Evolutionary conservation across 2,113 vertebrate genomes (phyloP), one percentile per base, ranked within the genome.

Genomic region (Deroptyus accipitrinus): DNA sequence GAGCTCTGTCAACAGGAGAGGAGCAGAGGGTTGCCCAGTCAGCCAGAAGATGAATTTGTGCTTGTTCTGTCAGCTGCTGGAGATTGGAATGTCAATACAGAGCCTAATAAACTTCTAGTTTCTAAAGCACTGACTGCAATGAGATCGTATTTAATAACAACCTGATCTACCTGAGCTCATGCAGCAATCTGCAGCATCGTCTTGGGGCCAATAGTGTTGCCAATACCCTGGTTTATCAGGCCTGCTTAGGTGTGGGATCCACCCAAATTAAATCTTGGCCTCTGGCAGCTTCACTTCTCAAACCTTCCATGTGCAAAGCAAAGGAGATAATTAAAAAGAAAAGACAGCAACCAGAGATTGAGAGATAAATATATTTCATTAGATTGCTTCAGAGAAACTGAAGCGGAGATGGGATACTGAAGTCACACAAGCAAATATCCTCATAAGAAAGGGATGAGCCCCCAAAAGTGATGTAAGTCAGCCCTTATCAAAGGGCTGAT

Each of bases 31-130:
- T 59, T 94, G 81, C 81, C 88, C 88, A 92, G 49, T 91, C 74
- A 96, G 54, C 77, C 84, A 89, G 91, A 96, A 94, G 96, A 92
- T 84, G 86, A 77, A 75, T 76, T 63, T 87, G 54, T 69, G 63
- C 70, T 94, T 89, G 74, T 80, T 73, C 88, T 95, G 77, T 94
- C 91, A 94, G 11, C 70, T 79, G 74, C 84, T 94, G 81, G 92
- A 83, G 86, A 92, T 39, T 73, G 59, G 62, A 85, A 57, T 92
- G 78, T 94, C 88, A 89, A 87, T 92, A 94, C 3, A 89, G n/a
- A 92, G 54, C 88, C 41, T 85, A 92, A 94, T 85, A 91, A 94
- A 96, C 86, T 74, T 79, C 49, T 39, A 11, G 37, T 86, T 94
- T 82, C 88, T 87, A 35, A 72, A 79, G 77, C 51, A 54, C 76